Conservation (phyloP, 1,140 invertebrate species). For the Andrena cerasifolii region DNA sequence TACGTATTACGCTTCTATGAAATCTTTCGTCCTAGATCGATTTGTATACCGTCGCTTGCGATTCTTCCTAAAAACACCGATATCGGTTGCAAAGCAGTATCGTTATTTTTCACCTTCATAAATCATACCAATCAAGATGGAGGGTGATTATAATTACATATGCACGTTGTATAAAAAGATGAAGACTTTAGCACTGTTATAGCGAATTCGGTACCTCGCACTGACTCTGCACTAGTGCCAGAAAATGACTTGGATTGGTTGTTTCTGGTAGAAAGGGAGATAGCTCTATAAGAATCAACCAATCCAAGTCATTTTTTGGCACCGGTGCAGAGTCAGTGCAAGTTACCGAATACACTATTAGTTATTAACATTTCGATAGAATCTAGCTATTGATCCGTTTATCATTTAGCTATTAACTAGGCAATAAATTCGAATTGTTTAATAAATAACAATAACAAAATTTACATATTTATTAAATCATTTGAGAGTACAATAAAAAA, state of each 20-base stretch:
- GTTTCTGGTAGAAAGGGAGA: too few species aligned
- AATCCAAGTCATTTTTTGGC: too few species aligned
- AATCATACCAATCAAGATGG: not conserved
- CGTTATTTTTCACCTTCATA: not conserved
- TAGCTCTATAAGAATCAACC: too few species aligned
- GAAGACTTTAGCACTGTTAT: not conserved
- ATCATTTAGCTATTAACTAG: too few species aligned
- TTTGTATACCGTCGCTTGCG: not conserved
- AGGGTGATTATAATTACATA: not conserved
- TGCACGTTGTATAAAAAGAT: not conserved
- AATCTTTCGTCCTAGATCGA: not conserved
- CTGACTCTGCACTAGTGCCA: too few species aligned
- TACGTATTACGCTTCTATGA: not conserved
- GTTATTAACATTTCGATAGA: too few species aligned
- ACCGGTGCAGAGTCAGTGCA: too few species aligned
- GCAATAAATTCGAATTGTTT: not conserved
- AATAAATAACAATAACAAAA: conserved; percentile 20
- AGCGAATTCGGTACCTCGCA: too few species aligned
- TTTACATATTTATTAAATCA: conserved; percentile 22
- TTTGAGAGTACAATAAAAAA: conserved; percentile 14
- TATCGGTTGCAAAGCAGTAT: not conserved
- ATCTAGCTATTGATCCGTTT: too few species aligned
- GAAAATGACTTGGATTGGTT: too few species aligned
- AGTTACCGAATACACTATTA: not conserved
- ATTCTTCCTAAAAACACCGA: not conserved